Evolutionary conservation across 2,888 invertebrate species (phyloP).

Genomic region (Nasonia oneida): DNA sequence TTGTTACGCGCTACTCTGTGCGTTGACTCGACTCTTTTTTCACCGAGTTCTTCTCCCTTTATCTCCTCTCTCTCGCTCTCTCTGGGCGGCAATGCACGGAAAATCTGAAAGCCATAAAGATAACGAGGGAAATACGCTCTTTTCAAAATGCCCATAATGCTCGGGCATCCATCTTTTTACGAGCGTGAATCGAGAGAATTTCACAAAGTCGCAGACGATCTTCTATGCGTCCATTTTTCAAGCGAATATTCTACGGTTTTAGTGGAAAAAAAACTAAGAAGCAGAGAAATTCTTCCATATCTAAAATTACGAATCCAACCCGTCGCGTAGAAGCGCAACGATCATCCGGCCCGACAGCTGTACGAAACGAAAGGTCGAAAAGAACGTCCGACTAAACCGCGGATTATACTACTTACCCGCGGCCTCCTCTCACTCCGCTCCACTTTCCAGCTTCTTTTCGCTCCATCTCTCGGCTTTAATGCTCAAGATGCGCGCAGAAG

Average conservation of each 20-base stretch:
- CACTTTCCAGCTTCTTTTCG: conserved; percentile 49
- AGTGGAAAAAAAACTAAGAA: background rate
- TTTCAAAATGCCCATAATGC: background rate
- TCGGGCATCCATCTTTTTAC: background rate
- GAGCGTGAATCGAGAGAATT: background rate
- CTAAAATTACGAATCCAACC: background rate
- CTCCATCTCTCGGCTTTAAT: conserved; percentile 7
- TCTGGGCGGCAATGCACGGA: background rate
- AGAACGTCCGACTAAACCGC: background rate
- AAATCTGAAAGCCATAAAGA: conserved; percentile 32
- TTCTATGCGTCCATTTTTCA: background rate
- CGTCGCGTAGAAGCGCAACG: background rate
- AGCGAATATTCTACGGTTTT: background rate
- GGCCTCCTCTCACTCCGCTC: conserved; percentile 51
- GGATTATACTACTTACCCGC: conserved; percentile 29
- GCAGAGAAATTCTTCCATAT: background rate
- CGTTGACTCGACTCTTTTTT: background rate
- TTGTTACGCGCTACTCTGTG: background rate
- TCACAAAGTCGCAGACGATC: background rate
- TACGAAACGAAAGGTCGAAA: background rate
- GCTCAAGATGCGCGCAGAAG: conserved; percentile 30
- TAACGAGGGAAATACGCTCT: conserved; percentile 5
- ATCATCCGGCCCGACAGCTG: background rate
- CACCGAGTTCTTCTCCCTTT: background rate
- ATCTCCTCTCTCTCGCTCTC: background rate